Evolutionary conservation across 1,140 invertebrate genomes (phyloP).

Genomic region (Pachyrhynchus sulphureomaculatus): DNA sequence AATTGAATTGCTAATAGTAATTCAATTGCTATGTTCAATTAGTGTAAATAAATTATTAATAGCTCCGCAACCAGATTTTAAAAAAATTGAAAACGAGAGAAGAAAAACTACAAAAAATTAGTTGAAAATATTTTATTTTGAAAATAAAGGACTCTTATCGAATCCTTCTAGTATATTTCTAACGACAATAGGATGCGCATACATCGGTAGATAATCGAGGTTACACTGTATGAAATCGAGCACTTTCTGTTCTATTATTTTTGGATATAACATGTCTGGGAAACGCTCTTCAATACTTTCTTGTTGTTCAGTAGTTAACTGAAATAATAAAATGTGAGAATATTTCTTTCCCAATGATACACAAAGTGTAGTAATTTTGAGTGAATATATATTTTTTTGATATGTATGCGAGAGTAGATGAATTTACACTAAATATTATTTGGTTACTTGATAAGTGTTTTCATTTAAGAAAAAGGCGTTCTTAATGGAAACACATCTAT

Average conservation of each 20-base stretch:
- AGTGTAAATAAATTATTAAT: too few species aligned
- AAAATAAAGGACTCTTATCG: slow-evolving; percentile 46
- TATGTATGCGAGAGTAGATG: too few species aligned
- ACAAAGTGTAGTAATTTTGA: neutral
- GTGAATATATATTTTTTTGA: too few species aligned
- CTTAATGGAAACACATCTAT: too few species aligned
- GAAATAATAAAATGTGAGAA: neutral
- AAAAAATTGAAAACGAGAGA: too few species aligned
- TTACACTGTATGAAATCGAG: slow-evolving; percentile 43
- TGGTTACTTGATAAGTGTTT: too few species aligned
- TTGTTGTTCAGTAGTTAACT: slow-evolving; percentile 29
- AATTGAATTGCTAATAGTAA: too few species aligned
- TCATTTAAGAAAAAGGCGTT: too few species aligned
- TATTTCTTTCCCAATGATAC: neutral
- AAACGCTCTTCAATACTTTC: slow-evolving; percentile 36
- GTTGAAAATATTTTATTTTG: slow-evolving; percentile 15
- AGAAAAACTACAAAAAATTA: too few species aligned
- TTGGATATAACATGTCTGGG: slow-evolving; percentile 32
- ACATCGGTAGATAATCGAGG: slow-evolving; percentile 43
- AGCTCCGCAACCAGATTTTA: too few species aligned
- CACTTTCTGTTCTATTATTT: slow-evolving; percentile 40
- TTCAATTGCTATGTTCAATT: too few species aligned
- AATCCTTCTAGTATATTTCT: slow-evolving; percentile 39
- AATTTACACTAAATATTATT: too few species aligned
- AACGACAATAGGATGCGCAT: slow-evolving; percentile 42